phyloP scores from a whole-genome alignment of 53 echinoderm and acorn worm species.

The Apostichopus leukothele region DNA sequence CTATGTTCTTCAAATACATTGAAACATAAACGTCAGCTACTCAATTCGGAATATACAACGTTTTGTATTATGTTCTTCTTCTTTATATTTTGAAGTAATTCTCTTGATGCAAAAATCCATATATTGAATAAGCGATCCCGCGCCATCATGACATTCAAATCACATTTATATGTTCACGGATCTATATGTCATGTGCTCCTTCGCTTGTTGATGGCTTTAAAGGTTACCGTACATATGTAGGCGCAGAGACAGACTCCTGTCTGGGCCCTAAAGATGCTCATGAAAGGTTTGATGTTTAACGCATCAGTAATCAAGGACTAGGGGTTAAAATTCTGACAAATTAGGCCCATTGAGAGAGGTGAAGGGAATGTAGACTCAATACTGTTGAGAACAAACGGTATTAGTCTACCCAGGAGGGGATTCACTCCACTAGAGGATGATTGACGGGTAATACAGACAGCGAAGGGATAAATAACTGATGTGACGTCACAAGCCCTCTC shows the following conservation, averaged over 20 bases:
- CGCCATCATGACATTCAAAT: too few species aligned
- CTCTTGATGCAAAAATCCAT: too few species aligned
- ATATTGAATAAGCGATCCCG: too few species aligned
- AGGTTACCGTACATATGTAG: background rate
- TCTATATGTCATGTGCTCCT: too few species aligned
- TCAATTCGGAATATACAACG: too few species aligned
- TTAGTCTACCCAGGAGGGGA: background rate
- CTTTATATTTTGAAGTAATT: too few species aligned
- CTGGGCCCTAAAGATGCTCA: conserved; percentile 7
- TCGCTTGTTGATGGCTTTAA: background rate
- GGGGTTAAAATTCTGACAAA: conserved; percentile 32
- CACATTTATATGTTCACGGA: too few species aligned
- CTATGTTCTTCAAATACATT: too few species aligned
- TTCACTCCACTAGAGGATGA: background rate
- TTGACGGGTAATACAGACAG: background rate
- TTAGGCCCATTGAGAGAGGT: conserved; percentile 35
- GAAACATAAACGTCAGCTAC: too few species aligned
- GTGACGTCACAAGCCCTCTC: background rate
- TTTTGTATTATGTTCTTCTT: too few species aligned
- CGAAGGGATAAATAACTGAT: background rate
- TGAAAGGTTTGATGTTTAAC: conserved; percentile 31
- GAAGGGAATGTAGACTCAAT: conserved; percentile 19
- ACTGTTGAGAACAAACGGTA: conserved; percentile 25
- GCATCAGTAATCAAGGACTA: conserved; percentile 23
- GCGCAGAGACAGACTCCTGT: background rate